Evolutionary conservation across 2,797 vertebrate genomes (phyloP), one percentile per base, ranked within the genome.

Genomic region (Parotocinclus haroldoi): DNA sequence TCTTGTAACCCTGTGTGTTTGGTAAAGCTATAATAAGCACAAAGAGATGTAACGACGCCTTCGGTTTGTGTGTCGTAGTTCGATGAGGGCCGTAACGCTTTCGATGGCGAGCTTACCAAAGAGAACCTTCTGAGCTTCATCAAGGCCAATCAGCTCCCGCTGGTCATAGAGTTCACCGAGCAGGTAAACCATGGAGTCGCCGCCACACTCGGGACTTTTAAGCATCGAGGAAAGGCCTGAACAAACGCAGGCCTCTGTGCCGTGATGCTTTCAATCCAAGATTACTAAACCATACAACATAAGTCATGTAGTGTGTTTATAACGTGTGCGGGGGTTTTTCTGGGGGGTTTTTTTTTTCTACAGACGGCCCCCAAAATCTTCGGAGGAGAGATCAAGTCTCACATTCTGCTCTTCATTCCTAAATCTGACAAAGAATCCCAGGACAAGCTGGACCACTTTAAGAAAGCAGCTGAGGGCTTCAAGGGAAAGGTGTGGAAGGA

Each of bases 321-420:
- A n/a, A n/a, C n/a, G n/a, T n/a, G n/a, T n/a, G n/a, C n/a, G n/a
- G n/a, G n/a, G n/a, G n/a, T n/a, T n/a, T n/a, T n/a, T n/a, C n/a
- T n/a, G n/a, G n/a, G n/a, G n/a, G n/a, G 5, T 54, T 0, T 63
- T 57, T 66, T n/a, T 27, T 59, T 7, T 7, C 40, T 1, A 8
- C 85, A 99, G 97, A 98, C 96, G 0, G 97, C 97, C 55, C 96
- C 96, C 0, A 99, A 98, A 89, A 98, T 99, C 81, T 99, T 99
- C 0, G 97, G 96, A n/a, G 97, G 97, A 18, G 96, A 98, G 0
- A 98, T 99, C 81, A 99, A 99, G 85, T 99, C 96, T 10, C 97
- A 99, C 76, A 97, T 98, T 81, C 89, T 99, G 60, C 88, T 99
- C 77, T 99, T 99, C 72, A 78, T 99, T 63, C 95, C 95, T 27